Evolutionary conservation across 2,113 vertebrate species (phyloP).

Genomic region (Lepisosteus oculatus): DNA sequence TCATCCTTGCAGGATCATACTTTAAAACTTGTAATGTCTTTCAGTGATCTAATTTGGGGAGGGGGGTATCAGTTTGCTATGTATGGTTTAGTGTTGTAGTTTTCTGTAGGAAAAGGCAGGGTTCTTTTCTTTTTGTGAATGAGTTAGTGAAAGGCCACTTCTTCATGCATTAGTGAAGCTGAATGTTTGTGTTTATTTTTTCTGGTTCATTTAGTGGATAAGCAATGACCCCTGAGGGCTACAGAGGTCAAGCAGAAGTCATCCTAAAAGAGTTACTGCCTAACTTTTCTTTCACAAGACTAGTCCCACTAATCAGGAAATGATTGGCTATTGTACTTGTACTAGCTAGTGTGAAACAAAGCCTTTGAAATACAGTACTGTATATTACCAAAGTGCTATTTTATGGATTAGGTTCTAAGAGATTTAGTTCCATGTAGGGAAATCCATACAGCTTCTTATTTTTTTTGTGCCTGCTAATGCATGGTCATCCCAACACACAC

Average conservation of each 20-base stretch:
- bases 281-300: not conserved
- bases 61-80: too few relatives aligned
- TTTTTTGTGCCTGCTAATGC: too few relatives aligned
- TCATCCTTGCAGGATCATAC: too few relatives aligned
- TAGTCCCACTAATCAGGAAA: not conserved
- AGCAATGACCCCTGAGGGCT: constrained; percentile 1
- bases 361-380: too few relatives aligned
- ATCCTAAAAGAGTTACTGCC: constrained; percentile 12
- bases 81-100: too few relatives aligned
- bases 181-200: constrained; percentile 45
- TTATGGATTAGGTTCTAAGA: not conserved
- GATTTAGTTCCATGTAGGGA: not conserved
- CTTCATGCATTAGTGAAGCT: constrained; percentile 27
- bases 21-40: too few relatives aligned
- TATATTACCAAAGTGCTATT: too few relatives aligned
- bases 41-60: too few relatives aligned
- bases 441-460: not conserved
- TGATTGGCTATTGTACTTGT: not conserved
- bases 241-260: constrained; percentile 42
- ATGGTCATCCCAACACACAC: too few relatives aligned
- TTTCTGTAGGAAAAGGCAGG: not conserved
- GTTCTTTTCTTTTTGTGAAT: constrained; percentile 29
- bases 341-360: not conserved
- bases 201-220: constrained; percentile 38
- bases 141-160: constrained; percentile 29